phyloP scores from a whole-genome alignment of 1,140 invertebrate species.

The Oryctes rhinoceros region DNA sequence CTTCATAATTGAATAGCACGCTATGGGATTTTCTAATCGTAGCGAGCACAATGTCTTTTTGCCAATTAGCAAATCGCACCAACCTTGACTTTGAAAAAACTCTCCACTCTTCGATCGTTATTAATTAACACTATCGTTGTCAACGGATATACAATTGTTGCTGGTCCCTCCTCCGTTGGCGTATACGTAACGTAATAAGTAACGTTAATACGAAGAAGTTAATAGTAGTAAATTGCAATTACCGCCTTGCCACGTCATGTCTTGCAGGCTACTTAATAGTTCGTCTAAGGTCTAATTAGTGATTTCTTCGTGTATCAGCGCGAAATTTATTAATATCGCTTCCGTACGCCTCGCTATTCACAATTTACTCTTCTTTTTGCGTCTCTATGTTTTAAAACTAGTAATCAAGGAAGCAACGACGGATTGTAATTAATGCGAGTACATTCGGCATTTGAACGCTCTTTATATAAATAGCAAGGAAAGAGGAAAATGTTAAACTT shows the following conservation, averaged over 20 bases:
- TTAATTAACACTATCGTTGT: constrained; percentile 16
- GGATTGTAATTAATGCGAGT: too few relatives aligned
- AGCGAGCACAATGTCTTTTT: neutral
- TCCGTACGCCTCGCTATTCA: neutral
- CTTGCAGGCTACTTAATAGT: neutral
- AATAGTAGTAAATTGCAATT: constrained; percentile 22
- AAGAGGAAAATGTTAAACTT: too few relatives aligned
- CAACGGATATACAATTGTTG: neutral
- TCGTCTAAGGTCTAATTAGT: constrained; percentile 20
- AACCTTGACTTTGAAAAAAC: constrained; percentile 22
- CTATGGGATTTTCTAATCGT: neutral
- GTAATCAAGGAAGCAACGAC: too few relatives aligned
- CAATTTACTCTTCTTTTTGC: neutral
- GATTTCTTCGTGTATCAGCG: constrained; percentile 1
- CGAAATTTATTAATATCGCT: constrained; percentile 18
- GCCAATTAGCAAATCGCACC: neutral
- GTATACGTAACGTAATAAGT: neutral
- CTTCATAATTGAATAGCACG: constrained; percentile 9
- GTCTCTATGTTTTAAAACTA: neutral
- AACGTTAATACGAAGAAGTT: constrained; percentile 6
- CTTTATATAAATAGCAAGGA: too few relatives aligned
- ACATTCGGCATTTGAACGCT: too few relatives aligned
- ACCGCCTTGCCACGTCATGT: constrained; percentile 14
- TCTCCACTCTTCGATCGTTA: constrained; percentile 8
- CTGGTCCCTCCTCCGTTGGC: neutral